These are phyloP conservation scores for Centropus bengalensis DNA, from an alignment of 2,113 vertebrate genomes.

Conservation along the genomic window DNA sequence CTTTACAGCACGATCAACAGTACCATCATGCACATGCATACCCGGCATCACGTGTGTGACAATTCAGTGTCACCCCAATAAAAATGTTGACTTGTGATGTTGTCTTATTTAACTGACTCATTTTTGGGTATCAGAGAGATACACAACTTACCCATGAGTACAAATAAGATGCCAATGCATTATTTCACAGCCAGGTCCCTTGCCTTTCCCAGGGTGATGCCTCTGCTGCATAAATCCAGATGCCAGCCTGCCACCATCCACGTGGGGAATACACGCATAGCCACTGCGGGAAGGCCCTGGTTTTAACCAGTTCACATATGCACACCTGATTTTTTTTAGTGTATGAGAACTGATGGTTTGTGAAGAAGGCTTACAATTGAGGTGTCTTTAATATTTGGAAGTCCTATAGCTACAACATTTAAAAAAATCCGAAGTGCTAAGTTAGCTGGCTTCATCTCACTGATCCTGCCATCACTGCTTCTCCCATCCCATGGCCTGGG, in stretches of 20 bases:
- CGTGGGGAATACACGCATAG: fast-evolving
- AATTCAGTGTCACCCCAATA: background rate
- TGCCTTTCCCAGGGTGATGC: background rate
- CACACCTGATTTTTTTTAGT: background rate
- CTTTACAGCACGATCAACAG: background rate
- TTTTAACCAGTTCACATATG: background rate
- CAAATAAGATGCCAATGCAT: background rate
- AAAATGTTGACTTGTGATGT: background rate
- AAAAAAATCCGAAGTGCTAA: background rate
- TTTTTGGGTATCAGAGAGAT: background rate
- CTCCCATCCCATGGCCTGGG: background rate
- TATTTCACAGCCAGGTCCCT: background rate
- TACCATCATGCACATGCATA: background rate
- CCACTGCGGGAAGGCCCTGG: background rate
- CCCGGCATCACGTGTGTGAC: background rate
- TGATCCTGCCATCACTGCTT: background rate
- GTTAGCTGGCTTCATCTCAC: fast-evolving
- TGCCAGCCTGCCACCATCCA: background rate
- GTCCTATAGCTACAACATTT: background rate
- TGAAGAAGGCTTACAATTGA: background rate
- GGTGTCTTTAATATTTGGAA: background rate
- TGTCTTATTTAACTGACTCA: background rate
- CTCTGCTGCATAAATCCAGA: background rate
- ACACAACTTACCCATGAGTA: background rate
- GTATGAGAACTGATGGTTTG: background rate